These are phyloP conservation scores for Strigamia crassipes DNA, from an alignment of 2,888 invertebrate genomes.

Conservation along the genomic window DNA sequence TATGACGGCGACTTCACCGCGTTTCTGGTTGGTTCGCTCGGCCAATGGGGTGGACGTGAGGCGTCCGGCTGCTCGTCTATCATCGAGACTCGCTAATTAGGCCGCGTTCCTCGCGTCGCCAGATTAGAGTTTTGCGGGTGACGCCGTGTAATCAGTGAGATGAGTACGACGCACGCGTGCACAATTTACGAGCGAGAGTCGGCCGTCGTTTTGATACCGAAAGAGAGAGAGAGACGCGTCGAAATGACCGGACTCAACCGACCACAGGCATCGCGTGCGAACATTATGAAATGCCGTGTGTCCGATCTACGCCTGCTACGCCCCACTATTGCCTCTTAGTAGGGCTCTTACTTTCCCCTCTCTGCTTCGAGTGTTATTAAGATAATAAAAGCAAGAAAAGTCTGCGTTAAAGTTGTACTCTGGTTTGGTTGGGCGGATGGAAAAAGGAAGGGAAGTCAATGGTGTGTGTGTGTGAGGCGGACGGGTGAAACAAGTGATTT, in stretches of 20 bases:
- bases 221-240: slow-evolving; percentile 5
- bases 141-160: slow-evolving; percentile 37
- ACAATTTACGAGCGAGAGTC: slow-evolving; percentile 13
- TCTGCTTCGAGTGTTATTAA: slow-evolving; percentile 14
- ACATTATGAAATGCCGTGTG: slow-evolving; percentile 19
- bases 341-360: neutral
- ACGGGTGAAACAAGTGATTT: neutral
- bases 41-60: slow-evolving; percentile 34
- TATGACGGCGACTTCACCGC: slow-evolving; percentile 29
- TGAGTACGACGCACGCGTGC: slow-evolving; percentile 6
- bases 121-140: slow-evolving; percentile 37
- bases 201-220: slow-evolving; percentile 11
- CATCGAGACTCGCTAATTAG: slow-evolving; percentile 15
- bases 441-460: neutral
- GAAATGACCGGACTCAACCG: slow-evolving; percentile 25
- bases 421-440: neutral
- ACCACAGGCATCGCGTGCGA: slow-evolving; percentile 11
- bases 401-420: slow-evolving; percentile 10
- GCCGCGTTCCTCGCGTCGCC: slow-evolving; percentile 24
- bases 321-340: neutral
- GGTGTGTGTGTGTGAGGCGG: neutral
- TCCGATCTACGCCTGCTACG: neutral
- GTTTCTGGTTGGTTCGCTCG: slow-evolving; percentile 25
- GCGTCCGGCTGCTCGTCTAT: slow-evolving; percentile 34
- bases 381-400: slow-evolving; percentile 26